Evolutionary conservation across 2,888 invertebrate species (phyloP).

Genomic region (Incurvaria masculella): DNA sequence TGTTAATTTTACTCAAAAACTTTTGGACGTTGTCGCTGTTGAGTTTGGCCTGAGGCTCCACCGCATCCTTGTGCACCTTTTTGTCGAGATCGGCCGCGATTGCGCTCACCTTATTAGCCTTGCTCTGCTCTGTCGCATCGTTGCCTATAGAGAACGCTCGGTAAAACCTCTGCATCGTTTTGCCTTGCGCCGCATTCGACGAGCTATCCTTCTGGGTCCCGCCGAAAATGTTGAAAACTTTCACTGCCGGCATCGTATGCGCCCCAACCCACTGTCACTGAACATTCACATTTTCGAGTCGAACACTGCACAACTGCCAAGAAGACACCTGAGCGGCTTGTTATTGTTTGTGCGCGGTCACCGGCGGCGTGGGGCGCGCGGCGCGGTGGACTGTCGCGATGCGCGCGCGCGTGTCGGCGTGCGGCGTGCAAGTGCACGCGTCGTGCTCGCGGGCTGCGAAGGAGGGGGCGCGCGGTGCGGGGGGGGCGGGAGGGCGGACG

Average conservation of each 20-base stretch:
- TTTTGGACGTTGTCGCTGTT: slow-evolving; percentile 43
- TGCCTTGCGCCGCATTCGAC: slow-evolving; percentile 28
- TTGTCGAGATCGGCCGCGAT: slow-evolving; percentile 48
- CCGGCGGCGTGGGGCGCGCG: slow-evolving; percentile 36
- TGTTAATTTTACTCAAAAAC: slow-evolving; percentile 29
- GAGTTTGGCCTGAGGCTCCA: slow-evolving; percentile 28
- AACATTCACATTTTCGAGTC: slow-evolving; percentile 3
- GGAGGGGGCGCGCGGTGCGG: too few species aligned
- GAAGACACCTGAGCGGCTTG: not conserved
- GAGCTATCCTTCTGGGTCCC: slow-evolving; percentile 39
- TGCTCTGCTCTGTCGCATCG: slow-evolving; percentile 34
- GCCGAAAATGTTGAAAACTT: slow-evolving; percentile 55
- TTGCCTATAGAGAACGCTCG: slow-evolving; percentile 49
- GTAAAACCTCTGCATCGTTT: slow-evolving; percentile 50
- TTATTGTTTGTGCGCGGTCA: not conserved
- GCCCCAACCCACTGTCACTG: too few species aligned
- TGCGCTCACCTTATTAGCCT: slow-evolving; percentile 47
- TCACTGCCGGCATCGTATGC: slow-evolving; percentile 53
- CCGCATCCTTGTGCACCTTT: slow-evolving; percentile 30
- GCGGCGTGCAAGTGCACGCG: slow-evolving; percentile 39
- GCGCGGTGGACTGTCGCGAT: slow-evolving; percentile 29
- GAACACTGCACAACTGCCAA: slow-evolving; percentile 2
- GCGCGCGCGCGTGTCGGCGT: slow-evolving; percentile 49
- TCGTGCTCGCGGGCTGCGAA: slow-evolving; percentile 17
- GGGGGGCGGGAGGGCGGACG: not conserved